Evolutionary conservation across 2,888 invertebrate genomes (phyloP).

Genomic region (Xestia xanthographa): DNA sequence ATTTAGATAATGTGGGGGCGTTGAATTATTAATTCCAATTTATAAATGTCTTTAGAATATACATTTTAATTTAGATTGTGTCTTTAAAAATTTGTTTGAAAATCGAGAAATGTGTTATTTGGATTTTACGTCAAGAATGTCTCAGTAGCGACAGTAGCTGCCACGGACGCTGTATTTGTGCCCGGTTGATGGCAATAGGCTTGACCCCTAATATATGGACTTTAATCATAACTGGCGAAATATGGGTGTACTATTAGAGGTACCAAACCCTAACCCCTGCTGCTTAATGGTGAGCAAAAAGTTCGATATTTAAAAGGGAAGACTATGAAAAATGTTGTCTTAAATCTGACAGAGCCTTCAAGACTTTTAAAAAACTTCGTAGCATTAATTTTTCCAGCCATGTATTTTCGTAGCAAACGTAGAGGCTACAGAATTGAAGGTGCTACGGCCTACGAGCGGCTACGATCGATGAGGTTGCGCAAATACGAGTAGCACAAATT

Average conservation of each 20-base stretch:
- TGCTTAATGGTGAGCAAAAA: background rate
- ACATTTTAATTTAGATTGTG: background rate
- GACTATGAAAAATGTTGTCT: background rate
- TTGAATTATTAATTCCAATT: background rate
- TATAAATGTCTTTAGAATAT: background rate
- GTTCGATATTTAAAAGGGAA: no score
- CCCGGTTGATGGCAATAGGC: background rate
- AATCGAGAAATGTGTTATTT: background rate
- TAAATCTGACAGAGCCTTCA: background rate
- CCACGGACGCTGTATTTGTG: background rate
- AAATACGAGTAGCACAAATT: slow-evolving; percentile 36
- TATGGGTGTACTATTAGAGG: background rate
- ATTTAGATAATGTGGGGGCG: background rate
- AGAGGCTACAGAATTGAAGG: slow-evolving; percentile 1
- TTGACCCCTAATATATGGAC: background rate
- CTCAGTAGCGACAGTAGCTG: background rate
- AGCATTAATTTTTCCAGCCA: no score
- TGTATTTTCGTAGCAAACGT: background rate
- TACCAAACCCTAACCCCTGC: background rate
- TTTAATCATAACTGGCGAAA: background rate
- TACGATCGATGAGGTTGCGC: slow-evolving; percentile 32
- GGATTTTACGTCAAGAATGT: background rate
- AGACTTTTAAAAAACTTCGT: background rate
- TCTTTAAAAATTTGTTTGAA: background rate
- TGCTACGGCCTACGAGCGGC: slow-evolving; percentile 9